Conservation (phyloP, 2,797 vertebrate species). For the Parambassis ranga region DNA sequence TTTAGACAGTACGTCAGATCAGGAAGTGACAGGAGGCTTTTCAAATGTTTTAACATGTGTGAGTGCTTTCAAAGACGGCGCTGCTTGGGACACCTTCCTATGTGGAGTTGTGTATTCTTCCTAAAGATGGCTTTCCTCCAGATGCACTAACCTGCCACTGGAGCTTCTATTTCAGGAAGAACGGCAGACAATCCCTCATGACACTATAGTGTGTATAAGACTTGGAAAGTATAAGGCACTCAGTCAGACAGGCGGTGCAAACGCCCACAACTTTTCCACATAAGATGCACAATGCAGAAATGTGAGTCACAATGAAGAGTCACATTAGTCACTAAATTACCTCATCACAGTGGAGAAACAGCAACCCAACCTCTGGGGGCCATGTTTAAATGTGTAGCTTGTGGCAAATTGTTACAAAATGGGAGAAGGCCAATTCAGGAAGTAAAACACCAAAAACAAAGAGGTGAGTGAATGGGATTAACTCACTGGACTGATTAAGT, state of each 20-base stretch:
- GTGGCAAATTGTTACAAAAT: too few relatives aligned
- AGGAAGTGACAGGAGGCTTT: constrained; percentile 10
- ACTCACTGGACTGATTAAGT: too few relatives aligned
- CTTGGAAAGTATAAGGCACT: not conserved
- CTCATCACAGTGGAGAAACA: constrained; percentile 8
- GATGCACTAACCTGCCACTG: not conserved
- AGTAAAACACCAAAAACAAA: too few relatives aligned
- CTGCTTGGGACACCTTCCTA: not conserved
- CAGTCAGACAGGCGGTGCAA: too few relatives aligned
- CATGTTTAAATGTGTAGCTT: too few relatives aligned
- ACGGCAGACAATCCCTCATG: not conserved
- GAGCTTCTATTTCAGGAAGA: not conserved
- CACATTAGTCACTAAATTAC: constrained; percentile 12
- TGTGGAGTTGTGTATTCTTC: too few relatives aligned
- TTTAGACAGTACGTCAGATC: constrained; percentile 23
- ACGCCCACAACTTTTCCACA: not conserved
- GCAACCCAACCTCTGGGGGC: not conserved
- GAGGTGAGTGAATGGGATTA: too few relatives aligned
- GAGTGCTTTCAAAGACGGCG: constrained; percentile 1
- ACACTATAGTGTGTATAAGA: not conserved
- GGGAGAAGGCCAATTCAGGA: too few relatives aligned
- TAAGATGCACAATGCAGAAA: not conserved
- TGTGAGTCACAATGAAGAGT: not conserved
- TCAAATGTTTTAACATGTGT: constrained; percentile 11
- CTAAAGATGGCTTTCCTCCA: too few relatives aligned